Percentiles rank a stretch among this genome's conserved stretches.
These are phyloP conservation scores for Drosophila busckii DNA, from an alignment of 1,140 invertebrate genomes.

Conservation along the genomic window DNA sequence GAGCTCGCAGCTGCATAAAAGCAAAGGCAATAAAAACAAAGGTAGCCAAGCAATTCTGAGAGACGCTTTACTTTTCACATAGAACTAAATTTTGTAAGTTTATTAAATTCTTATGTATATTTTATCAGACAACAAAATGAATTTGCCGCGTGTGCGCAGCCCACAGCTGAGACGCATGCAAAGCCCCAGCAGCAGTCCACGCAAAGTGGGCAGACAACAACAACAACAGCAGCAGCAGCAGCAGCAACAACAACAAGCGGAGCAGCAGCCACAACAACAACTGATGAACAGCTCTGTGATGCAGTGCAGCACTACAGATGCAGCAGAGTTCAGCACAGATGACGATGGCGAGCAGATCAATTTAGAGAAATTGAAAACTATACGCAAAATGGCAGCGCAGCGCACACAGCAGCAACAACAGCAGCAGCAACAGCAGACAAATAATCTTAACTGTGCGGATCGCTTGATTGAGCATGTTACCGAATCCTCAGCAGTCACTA, in stretches of 20 bases:
- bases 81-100: too few relatives aligned
- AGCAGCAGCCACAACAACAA: neutral
- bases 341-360: slow-evolving; percentile 78
- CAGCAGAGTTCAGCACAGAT: slow-evolving; percentile 61
- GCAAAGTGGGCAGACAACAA: slow-evolving; percentile 37
- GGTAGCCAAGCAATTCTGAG: slow-evolving; percentile 45
- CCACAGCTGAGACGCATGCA: slow-evolving; percentile 62
- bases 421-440: slow-evolving; percentile 51
- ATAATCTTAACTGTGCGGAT: slow-evolving; percentile 46
- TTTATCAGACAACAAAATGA: slow-evolving; percentile 68
- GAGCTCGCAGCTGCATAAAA: slow-evolving; percentile 63
- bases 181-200: slow-evolving; percentile 65
- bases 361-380: slow-evolving; percentile 78
- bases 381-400: slow-evolving; percentile 78
- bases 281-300: neutral
- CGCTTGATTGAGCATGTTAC: slow-evolving; percentile 62
- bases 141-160: slow-evolving; percentile 68
- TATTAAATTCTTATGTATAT: too few relatives aligned
- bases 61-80: too few relatives aligned
- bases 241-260: neutral
- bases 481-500: slow-evolving; percentile 84
- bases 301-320: slow-evolving; percentile 21
- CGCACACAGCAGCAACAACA: slow-evolving; percentile 43
- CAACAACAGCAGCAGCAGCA: slow-evolving; percentile 27
- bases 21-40: slow-evolving; percentile 74